Evolutionary conservation across 2,888 invertebrate species (phyloP).

Genomic region (Nomada lathburiana): DNA sequence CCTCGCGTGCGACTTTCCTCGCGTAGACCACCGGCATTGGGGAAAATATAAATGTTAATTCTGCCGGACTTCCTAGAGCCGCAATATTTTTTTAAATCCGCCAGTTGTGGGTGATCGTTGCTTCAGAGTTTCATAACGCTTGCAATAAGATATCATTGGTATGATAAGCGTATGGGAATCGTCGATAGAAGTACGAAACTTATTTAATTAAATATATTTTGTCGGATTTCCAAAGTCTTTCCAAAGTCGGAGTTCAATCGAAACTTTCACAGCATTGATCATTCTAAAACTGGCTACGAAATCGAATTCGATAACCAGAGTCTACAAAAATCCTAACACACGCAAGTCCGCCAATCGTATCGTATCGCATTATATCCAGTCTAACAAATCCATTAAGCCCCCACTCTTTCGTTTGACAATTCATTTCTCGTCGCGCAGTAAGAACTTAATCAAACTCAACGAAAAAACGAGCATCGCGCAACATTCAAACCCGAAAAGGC

Average conservation of each 20-base stretch:
- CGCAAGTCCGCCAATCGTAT: too few relatives aligned
- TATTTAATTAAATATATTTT: too few relatives aligned
- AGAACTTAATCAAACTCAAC: constrained; percentile 1
- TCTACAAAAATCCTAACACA: too few relatives aligned
- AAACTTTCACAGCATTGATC: too few relatives aligned
- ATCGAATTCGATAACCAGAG: too few relatives aligned
- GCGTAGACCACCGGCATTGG: constrained; percentile 38
- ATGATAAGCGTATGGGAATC: too few relatives aligned
- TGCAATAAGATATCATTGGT: background rate
- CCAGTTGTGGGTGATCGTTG: background rate
- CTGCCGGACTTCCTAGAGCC: background rate
- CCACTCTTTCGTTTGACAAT: background rate
- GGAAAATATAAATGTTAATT: background rate
- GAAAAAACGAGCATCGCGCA: background rate
- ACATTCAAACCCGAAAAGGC: background rate
- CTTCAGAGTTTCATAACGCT: background rate
- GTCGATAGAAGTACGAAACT: too few relatives aligned
- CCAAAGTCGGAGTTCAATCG: too few relatives aligned
- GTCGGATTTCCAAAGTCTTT: too few relatives aligned
- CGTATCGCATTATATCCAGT: too few relatives aligned
- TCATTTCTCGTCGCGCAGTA: background rate
- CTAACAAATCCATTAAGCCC: too few relatives aligned
- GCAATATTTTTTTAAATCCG: background rate
- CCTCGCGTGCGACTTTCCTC: constrained; percentile 7
- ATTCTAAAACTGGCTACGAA: too few relatives aligned